Percentiles rank a stretch among this genome's conserved stretches.
Conservation (phyloP, 2,888 invertebrate genomes). For the Palloptera scutellata region DNA sequence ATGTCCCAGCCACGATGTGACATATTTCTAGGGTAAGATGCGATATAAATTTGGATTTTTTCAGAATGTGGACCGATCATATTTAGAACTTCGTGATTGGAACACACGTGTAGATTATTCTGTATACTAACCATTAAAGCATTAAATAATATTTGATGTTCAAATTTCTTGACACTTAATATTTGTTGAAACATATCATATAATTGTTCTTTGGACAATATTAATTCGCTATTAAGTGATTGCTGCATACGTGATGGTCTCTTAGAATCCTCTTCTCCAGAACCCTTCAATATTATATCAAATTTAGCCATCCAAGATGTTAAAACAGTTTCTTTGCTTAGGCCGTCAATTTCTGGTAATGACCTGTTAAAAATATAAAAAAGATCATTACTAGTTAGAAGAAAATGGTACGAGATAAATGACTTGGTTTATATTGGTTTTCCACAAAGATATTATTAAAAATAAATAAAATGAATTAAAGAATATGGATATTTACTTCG, state of each 20-base stretch:
- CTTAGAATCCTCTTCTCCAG: constrained; percentile 87
- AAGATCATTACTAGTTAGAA: neutral
- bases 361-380: constrained; percentile 69
- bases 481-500: too few species aligned
- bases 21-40: too few species aligned
- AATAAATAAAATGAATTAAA: too few species aligned
- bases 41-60: neutral
- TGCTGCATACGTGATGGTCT: constrained; percentile 88
- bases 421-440: too few species aligned
- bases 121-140: constrained; percentile 81
- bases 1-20: too few species aligned
- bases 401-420: neutral
- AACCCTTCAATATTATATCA: constrained; percentile 96
- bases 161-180: constrained; percentile 97
- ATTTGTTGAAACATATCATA: constrained; percentile 99
- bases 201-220: constrained; percentile 97
- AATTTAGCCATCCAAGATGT: constrained; percentile 99
- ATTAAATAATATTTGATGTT: constrained; percentile 98
- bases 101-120: neutral
- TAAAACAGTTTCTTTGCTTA: constrained; percentile 98
- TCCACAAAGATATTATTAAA: too few species aligned
- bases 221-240: constrained; percentile 89
- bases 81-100: neutral
- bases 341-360: constrained; percentile 98
- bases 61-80: too few species aligned